Evolutionary conservation across 2,113 vertebrate genomes (phyloP).

Genomic region (Platanista minor): DNA sequence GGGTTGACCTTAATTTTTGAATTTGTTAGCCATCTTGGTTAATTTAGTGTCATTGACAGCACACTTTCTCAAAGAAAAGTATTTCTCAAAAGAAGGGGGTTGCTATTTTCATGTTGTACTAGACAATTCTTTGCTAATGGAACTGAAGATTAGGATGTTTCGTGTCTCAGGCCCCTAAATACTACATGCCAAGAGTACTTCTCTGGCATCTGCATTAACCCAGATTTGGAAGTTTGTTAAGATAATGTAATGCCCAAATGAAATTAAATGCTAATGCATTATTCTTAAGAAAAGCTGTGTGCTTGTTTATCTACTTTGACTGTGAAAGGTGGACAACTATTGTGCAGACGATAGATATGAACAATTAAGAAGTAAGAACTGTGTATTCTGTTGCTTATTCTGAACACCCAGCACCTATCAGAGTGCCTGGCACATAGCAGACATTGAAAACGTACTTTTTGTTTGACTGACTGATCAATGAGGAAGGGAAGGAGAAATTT

Average conservation of each 20-base stretch:
- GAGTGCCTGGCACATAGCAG: neutral
- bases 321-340: neutral
- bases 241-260: neutral
- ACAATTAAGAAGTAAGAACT: neutral
- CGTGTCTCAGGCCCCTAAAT: neutral
- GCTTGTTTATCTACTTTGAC: neutral
- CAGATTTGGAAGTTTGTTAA: neutral
- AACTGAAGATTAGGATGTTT: neutral
- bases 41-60: neutral
- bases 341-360: neutral
- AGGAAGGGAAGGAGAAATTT: neutral
- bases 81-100: neutral
- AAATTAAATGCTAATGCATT: neutral
- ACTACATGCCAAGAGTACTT: neutral
- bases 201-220: neutral
- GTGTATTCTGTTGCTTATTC: neutral
- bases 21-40: neutral
- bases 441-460: neutral
- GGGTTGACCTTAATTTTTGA: neutral
- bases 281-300: neutral
- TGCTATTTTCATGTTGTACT: neutral
- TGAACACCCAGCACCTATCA: neutral
- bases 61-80: neutral
- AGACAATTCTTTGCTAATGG: neutral
- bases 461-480: neutral